phyloP scores from a whole-genome alignment of 2,888 invertebrate species.

The Abrostola tripartita region DNA sequence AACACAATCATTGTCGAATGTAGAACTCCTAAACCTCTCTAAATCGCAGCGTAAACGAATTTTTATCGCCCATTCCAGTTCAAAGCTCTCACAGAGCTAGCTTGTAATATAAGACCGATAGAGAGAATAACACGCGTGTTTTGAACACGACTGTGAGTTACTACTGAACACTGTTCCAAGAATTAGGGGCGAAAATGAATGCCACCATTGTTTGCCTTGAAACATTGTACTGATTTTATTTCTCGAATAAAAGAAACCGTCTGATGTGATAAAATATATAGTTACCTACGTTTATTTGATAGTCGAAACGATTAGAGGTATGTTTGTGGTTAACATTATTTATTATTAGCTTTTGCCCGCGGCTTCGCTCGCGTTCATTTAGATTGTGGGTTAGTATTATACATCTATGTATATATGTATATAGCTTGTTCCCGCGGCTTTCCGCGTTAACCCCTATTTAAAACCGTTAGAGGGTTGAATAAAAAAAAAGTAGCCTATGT shows the following conservation, averaged over 20 bases:
- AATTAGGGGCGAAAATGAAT: slow-evolving; percentile 39
- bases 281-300: too few relatives aligned
- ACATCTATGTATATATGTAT: too few relatives aligned
- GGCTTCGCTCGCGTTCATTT: too few relatives aligned
- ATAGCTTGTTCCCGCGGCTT: too few relatives aligned
- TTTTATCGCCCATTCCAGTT: slow-evolving; percentile 23
- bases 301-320: too few relatives aligned
- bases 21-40: slow-evolving; percentile 10
- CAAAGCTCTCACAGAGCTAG: slow-evolving; percentile 36
- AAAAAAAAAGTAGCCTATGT: too few relatives aligned
- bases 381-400: too few relatives aligned
- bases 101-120: slow-evolving; percentile 44
- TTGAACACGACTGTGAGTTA: slow-evolving; percentile 31
- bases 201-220: slow-evolving; percentile 37
- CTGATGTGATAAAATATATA: too few relatives aligned
- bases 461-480: too few relatives aligned
- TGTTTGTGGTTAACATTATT: too few relatives aligned
- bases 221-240: slow-evolving; percentile 41
- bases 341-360: too few relatives aligned
- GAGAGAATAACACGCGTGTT: slow-evolving; percentile 33
- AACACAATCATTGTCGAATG: background rate
- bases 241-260: slow-evolving; percentile 16
- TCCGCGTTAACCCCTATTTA: too few relatives aligned
- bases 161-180: slow-evolving; percentile 34
- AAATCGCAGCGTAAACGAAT: slow-evolving; percentile 2